Evolutionary conservation across 2,113 vertebrate genomes (phyloP).

Genomic region (Puma concolor): DNA sequence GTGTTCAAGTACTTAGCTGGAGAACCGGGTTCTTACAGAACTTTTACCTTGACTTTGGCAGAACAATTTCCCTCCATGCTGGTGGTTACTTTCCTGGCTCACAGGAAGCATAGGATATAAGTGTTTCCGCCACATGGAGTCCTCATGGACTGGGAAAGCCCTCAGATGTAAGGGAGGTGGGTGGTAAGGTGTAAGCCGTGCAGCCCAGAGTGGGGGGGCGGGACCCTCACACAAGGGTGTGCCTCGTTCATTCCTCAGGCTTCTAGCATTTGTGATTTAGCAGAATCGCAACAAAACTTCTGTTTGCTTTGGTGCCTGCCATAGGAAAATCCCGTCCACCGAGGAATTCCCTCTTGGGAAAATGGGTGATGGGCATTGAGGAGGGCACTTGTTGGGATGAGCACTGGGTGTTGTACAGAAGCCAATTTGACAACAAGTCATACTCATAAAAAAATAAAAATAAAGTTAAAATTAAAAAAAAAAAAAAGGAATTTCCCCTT

Average conservation of each 20-base stretch:
- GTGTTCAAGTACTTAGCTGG: not conserved
- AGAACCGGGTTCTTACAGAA: not conserved
- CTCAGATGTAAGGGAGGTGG: accelerated
- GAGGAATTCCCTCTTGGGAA: too few relatives aligned
- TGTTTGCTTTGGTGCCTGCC: not conserved
- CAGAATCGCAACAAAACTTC: not conserved
- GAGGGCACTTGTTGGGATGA: too few relatives aligned
- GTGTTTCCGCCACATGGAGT: not conserved
- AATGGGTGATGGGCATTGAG: too few relatives aligned
- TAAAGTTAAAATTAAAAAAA: too few relatives aligned
- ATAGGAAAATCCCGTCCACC: not conserved
- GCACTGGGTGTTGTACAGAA: too few relatives aligned
- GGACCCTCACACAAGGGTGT: not conserved
- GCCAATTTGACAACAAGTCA: too few relatives aligned
- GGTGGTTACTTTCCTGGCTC: not conserved
- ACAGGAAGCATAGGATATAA: not conserved
- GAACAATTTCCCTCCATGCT: not conserved
- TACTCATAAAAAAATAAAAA: too few relatives aligned
- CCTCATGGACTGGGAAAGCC: not conserved
- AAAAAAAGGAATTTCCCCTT: too few relatives aligned
- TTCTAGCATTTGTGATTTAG: not conserved
- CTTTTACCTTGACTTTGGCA: not conserved
- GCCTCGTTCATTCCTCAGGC: not conserved
- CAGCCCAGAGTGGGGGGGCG: too few relatives aligned
- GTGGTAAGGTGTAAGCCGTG: not conserved